Percentiles rank a stretch among this genome's conserved stretches.
Evolutionary conservation across 2,113 vertebrate species (phyloP).

Genomic region (Grantiella picta): DNA sequence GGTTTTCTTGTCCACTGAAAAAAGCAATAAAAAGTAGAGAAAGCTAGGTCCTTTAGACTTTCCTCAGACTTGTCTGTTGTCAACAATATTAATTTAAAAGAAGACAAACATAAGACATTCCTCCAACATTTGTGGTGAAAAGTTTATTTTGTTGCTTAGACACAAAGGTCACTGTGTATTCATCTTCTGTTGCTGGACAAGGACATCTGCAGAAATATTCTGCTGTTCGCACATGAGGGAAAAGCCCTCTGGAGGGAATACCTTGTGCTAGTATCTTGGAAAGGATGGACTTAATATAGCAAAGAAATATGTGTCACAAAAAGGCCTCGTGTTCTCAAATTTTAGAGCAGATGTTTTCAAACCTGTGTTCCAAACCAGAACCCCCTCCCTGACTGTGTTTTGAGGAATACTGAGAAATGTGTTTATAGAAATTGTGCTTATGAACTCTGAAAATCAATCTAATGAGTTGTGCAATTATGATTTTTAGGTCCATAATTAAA

Average conservation of each 20-base stretch:
- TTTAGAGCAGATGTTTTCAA: background rate
- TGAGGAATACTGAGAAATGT: background rate
- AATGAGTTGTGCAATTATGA: background rate
- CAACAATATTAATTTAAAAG: background rate
- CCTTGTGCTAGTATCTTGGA: background rate
- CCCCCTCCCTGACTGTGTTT: background rate
- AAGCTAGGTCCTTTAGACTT: background rate
- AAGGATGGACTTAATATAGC: background rate
- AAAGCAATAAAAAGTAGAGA: background rate
- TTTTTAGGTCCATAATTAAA: background rate
- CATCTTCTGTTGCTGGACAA: background rate
- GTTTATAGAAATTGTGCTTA: background rate
- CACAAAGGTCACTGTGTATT: background rate
- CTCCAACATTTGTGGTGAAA: background rate
- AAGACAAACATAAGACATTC: background rate
- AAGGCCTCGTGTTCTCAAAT: background rate
- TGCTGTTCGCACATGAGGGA: background rate
- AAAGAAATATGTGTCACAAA: background rate
- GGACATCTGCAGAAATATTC: background rate
- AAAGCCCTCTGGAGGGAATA: background rate
- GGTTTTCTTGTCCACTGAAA: background rate
- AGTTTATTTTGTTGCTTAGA: background rate
- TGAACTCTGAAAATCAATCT: background rate
- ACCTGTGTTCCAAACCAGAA: background rate
- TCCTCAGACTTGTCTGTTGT: background rate